Base-by-base conservation (phyloP, 53 echinoderm and acorn worm species). In the Echinometra lucunter region DNA sequence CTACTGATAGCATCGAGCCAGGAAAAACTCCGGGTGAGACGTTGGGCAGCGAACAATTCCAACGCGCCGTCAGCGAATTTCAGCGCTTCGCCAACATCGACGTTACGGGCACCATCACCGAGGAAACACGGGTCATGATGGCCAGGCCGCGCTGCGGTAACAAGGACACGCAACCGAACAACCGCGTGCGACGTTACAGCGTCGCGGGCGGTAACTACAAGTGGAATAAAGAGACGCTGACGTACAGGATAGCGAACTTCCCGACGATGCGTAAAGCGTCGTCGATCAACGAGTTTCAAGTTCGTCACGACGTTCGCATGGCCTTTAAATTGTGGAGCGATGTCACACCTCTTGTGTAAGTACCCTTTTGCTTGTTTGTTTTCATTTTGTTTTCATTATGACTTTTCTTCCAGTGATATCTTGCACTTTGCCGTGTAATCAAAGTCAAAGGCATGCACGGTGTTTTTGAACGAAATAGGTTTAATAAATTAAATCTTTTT, bases 271-370 rank as follows among this genome's bases (percentile, higher is more conserved):
- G 60, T 30, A 75, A 89, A 12, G 32, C 70, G n/a, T 89, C 98
- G 0, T 80, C 83, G 58, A 96, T 97, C 49, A 97, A 94, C 17
- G 30, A 67, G 32, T 85, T 82, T 17, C 94, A 97, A 49, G 96
- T 98, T 19, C 81, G 89, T 4, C 42, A 92, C 13, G 98, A 97
- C 74, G 91, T 96, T 2, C 92, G 91, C 1, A 82, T 18, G 40
- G 98, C 97, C 15, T 97, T 96, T 63, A 94, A 95, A 92, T 66
- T 97, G 47, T 98, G 98, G 98, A 98, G 98, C 88, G 96, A 96
- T 82, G 97, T 95, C 89, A 96, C 97, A 82, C 97, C 97, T 4
- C 78, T 98, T 69, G 81, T 95, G 96, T 96, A 88, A 96, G 96
- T 96, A 83, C 40, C 6, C 9, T 25, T 88, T 88, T 78, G 40